These are phyloP conservation scores for Chaetodon trifascialis DNA, from an alignment of 2,113 vertebrate species.

Conservation along the genomic window DNA sequence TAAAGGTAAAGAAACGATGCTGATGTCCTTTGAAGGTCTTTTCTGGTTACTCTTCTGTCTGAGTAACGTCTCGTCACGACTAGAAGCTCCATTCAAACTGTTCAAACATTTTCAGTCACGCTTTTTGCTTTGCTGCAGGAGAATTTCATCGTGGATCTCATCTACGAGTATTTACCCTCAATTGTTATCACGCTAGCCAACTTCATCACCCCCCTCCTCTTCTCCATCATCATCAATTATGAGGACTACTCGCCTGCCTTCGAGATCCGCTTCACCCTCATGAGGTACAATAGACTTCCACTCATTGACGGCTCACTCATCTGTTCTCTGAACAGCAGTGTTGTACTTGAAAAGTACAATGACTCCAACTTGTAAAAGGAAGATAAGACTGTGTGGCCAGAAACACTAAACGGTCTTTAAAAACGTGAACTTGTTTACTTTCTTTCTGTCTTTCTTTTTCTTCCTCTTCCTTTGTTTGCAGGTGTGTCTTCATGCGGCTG, in stretches of 20 bases:
- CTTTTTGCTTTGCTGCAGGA: conserved; percentile 42
- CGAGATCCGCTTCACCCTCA: conserved; percentile 93
- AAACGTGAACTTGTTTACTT: not conserved
- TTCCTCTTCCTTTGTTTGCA: conserved; percentile 60
- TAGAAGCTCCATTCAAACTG: not conserved
- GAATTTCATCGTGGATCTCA: conserved; percentile 84
- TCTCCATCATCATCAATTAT: conserved; percentile 88
- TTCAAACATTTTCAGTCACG: not conserved
- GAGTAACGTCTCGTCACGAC: not conserved
- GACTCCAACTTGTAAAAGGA: not conserved
- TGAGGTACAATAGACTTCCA: conserved; percentile 83
- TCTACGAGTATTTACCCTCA: conserved; percentile 93
- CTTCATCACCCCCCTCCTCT: conserved; percentile 90
- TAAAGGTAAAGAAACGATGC: conserved; percentile 46
- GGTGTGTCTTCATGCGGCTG: conserved; percentile 95
- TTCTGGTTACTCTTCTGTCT: not conserved
- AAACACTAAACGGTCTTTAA: not conserved
- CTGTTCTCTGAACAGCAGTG: not conserved
- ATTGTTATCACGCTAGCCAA: conserved; percentile 95
- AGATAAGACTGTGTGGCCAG: not conserved
- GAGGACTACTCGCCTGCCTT: conserved; percentile 96
- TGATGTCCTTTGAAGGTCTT: not conserved
- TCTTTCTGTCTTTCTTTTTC: not conserved
- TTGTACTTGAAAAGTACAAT: not conserved
- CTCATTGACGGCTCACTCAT: not conserved